Conservation (phyloP, 2,113 vertebrate species). For the Paedocypris sp. region DNA sequence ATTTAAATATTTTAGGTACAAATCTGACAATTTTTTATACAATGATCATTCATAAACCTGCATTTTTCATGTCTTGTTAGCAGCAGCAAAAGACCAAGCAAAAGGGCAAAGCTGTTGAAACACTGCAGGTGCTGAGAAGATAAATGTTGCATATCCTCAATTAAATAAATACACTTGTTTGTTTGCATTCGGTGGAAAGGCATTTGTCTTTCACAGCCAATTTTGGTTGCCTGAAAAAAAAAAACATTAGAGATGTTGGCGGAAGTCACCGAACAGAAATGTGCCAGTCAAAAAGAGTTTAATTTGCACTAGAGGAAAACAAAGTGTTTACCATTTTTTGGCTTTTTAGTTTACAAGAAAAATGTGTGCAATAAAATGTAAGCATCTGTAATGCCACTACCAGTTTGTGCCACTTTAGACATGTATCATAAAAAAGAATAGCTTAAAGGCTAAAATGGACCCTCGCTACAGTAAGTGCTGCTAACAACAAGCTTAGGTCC, state of each 20-base stretch:
- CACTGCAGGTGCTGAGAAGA: constrained; percentile 14
- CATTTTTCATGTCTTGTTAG: constrained; percentile 1
- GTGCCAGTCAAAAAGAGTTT: not conserved
- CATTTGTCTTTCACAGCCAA: not conserved
- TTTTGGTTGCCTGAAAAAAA: not conserved
- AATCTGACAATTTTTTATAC: too few relatives aligned
- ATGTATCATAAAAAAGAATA: too few relatives aligned
- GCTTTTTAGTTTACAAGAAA: too few relatives aligned
- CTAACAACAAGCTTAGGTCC: too few relatives aligned
- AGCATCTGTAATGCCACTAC: too few relatives aligned
- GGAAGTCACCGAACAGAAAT: not conserved
- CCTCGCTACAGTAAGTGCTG: too few relatives aligned
- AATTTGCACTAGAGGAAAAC: not conserved
- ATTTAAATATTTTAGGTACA: too few relatives aligned
- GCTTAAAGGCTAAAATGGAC: too few relatives aligned
- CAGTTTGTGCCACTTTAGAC: too few relatives aligned
- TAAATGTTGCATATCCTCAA: constrained; percentile 11
- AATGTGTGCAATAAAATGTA: too few relatives aligned
- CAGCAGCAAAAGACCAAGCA: not conserved
- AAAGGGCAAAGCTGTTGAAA: constrained; percentile 14
- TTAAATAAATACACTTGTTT: constrained; percentile 9
- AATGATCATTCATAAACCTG: not conserved
- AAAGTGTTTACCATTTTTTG: too few relatives aligned
- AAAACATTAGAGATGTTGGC: not conserved
- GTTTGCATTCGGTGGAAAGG: not conserved